These are phyloP conservation scores for Tetramorium alpestre DNA, from an alignment of 1,140 invertebrate species.

Conservation along the genomic window DNA sequence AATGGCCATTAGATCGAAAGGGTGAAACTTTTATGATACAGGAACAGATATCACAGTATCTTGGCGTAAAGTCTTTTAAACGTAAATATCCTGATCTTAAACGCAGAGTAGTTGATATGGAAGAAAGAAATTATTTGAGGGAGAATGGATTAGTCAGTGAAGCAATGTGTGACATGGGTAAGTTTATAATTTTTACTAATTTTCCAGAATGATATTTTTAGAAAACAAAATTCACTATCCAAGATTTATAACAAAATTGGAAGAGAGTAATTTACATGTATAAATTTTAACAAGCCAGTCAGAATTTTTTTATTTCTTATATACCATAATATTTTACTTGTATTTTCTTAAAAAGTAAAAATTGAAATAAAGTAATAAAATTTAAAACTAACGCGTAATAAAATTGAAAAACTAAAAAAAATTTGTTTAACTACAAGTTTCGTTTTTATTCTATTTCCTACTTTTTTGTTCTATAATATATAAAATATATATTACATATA, in stretches of 20 bases:
- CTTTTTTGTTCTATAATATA: too few relatives aligned
- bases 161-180: constrained; percentile 95
- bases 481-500: too few relatives aligned
- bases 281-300: not conserved
- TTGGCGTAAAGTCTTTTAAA: constrained; percentile 98
- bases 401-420: not conserved
- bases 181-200: constrained; percentile 39
- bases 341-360: not conserved
- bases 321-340: not conserved
- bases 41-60: constrained; percentile 96
- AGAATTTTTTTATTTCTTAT: not conserved
- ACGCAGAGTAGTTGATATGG: constrained; percentile 93
- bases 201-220: not conserved
- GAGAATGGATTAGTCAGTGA: constrained; percentile 95
- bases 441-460: not conserved
- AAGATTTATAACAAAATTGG: not conserved
- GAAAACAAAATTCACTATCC: not conserved
- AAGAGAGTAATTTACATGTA: not conserved
- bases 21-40: constrained; percentile 94
- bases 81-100: constrained; percentile 96
- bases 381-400: not conserved
- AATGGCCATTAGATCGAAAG: constrained; percentile 93
- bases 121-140: constrained; percentile 95
- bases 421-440: not conserved
- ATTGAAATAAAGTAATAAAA: not conserved